Evolutionary conservation across 2,888 invertebrate species (phyloP).

Genomic region (Parascotia fuliginaria): DNA sequence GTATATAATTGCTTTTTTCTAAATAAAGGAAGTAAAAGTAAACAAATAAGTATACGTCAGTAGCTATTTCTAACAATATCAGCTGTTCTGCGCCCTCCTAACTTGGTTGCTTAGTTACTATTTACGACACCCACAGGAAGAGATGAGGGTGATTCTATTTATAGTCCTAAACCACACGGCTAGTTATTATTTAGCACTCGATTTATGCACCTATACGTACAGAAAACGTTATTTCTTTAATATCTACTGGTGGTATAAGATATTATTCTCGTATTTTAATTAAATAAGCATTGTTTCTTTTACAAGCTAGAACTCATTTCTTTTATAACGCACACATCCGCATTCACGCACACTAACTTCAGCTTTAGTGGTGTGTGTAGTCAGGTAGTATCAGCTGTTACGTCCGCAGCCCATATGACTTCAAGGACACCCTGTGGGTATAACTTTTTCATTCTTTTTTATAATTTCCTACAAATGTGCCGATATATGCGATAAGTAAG

Average conservation of each 20-base stretch:
- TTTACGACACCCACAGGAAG: slow-evolving; percentile 17
- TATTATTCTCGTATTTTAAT: too few relatives aligned
- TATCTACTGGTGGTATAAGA: too few relatives aligned
- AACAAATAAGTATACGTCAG: too few relatives aligned
- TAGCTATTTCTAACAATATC: slow-evolving; percentile 8
- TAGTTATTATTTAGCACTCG: slow-evolving; percentile 8
- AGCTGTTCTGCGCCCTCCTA: slow-evolving; percentile 16
- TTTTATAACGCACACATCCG: slow-evolving; percentile 22
- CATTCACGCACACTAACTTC: slow-evolving; percentile 1
- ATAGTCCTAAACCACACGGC: slow-evolving; percentile 15
- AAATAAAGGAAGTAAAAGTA: too few relatives aligned
- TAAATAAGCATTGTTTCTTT: background rate
- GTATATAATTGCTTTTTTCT: too few relatives aligned
- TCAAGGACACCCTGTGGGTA: slow-evolving; percentile 74
- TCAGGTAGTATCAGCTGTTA: slow-evolving; percentile 84
- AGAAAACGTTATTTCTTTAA: background rate
- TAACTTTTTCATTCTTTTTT: slow-evolving; percentile 50
- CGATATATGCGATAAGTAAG: slow-evolving; percentile 28
- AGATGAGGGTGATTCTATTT: slow-evolving; percentile 18
- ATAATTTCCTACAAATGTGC: slow-evolving; percentile 28
- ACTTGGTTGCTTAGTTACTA: slow-evolving; percentile 9
- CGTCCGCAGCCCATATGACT: slow-evolving; percentile 79
- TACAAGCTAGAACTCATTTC: slow-evolving; percentile 15
- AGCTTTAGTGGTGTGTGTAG: slow-evolving; percentile 41
- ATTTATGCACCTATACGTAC: background rate